Evolutionary conservation across 1,140 invertebrate genomes (phyloP), one percentile per base, ranked within the genome.

Genomic region (Drosophila kurseongensis): DNA sequence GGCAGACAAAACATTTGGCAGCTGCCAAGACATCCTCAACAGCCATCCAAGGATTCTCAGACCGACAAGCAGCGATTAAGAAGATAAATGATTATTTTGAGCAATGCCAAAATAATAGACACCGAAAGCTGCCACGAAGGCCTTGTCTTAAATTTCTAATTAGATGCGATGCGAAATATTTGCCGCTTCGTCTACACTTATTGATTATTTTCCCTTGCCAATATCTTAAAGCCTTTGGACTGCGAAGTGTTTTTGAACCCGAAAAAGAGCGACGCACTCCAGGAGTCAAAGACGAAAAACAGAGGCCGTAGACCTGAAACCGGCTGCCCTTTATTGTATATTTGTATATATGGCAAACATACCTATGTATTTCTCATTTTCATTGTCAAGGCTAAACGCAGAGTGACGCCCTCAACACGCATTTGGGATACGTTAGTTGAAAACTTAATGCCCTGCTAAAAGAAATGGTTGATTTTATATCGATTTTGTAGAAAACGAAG

Each of bases 71-170:
- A 62, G 78, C 82, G 78, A 86, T 86, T 86, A 78, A 78, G 63
- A 86, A 85, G 81, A 85, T 81, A 85, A 85, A 85, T 85, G 78
- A 86, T 86, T 85, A 78, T 85, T 85, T 86, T 85, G 74, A 81
- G 82, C 74, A 81, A 78, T 86, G 74, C 65, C 52, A 51, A 78
- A 83, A 71, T 79, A 68, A 66, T 77, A 65, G 67, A 77, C 42
- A 60, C 47, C 58, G 35, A 56, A 52, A 38, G 47, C 41, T 29
- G 38, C 50, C 38, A 18, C 45, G 16, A 14, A 68, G 52, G 44
- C 42, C 40, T 41, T 36, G 71, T 44, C 62, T 85, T 84, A 80
- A 79, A 85, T 77, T 85, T 80, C 41, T 76, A 84, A 84, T 84
- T 84, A 85, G 80, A 52, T 72, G 51, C 41, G 48, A 41, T 40